Evolutionary conservation across 2,888 invertebrate genomes (phyloP), one percentile per base, ranked within the genome.

Genomic region (Metalampra italica): DNA sequence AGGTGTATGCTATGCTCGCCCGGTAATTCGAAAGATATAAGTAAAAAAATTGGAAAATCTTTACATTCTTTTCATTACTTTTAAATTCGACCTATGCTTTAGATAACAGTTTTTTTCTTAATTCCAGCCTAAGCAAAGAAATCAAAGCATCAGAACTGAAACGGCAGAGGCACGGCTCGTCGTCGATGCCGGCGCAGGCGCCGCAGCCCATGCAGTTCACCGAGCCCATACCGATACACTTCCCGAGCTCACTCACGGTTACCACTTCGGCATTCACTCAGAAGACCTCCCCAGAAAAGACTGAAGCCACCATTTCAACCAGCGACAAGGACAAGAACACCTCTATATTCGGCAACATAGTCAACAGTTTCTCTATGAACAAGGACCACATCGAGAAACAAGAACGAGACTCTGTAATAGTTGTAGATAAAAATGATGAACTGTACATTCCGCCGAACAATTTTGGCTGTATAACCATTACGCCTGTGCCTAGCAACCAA

Each of bases 401-500:
- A 0, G 79, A 79, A 0, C 65, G 66, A 37, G 77, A 79, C 40
- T 57, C 53, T 0, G 68, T 70, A 9, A 38, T 22, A 2, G 29
- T 51, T 12, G 67, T 66, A 3, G 62, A 64, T 39, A 71, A 62
- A 40, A 82, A 80, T 65, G 78, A 82, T 47, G 87, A 87, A 9
- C 46, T 72, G 15, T 84, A 85, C 64, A 70, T 82, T 62, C 83
- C 85, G 9, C 76, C 82, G 0, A 87, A 82, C 54, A 86, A 70
- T 51, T 82, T 87, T 37, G 87, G 89, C 63, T 82, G 86, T 54
- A 82, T 90, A 52, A 90, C 90, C 0, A 90, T 90, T 45, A 89
- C 90, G 0, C 81, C 90, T 0, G 87, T 90, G 3, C 63, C 66
- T 1, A 72, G 54, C 53, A 72, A 50, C 11, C 76, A 71, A 59